phyloP scores from a whole-genome alignment of 2,888 invertebrate genomes.

The Cephus spinipes region DNA sequence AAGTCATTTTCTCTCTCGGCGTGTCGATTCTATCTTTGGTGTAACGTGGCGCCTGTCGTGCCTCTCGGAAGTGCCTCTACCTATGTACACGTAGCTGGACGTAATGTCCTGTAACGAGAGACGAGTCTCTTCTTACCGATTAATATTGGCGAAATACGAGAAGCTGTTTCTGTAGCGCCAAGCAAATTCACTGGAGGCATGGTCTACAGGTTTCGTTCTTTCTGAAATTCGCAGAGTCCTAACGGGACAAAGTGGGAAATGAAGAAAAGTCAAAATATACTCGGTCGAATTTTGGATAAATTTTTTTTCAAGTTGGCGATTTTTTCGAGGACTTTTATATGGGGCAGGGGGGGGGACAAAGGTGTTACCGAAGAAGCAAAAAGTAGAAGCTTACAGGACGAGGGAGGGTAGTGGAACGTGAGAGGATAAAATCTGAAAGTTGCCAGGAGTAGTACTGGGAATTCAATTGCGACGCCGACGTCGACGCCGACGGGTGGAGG shows the following conservation, averaged over 20 bases:
- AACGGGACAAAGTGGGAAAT: neutral
- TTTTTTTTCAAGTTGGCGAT: neutral
- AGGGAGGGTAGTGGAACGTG: neutral
- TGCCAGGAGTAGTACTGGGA: slow-evolving; percentile 49
- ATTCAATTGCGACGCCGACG: slow-evolving; percentile 44
- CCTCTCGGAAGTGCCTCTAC: neutral
- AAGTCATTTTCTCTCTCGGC: neutral
- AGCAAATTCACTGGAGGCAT: neutral
- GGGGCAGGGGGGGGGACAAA: neutral
- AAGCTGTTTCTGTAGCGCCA: neutral
- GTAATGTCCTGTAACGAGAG: slow-evolving; percentile 18
- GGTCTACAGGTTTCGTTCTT: neutral
- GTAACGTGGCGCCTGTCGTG: neutral
- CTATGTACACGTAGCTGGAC: neutral
- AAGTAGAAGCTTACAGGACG: neutral
- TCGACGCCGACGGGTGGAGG: neutral
- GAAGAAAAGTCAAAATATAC: neutral
- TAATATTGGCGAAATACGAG: slow-evolving; percentile 16
- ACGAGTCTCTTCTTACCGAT: slow-evolving; percentile 21
- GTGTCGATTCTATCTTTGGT: neutral
- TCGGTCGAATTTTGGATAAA: neutral
- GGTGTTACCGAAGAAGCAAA: neutral
- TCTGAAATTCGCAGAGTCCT: no score
- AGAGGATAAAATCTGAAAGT: slow-evolving; percentile 55
- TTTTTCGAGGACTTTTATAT: neutral